Evolutionary conservation across 2,113 vertebrate species (phyloP).

Genomic region (human): GRCh38 chr13:53176501-53177000

Average conservation of each 20-base stretch:
- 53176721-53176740: neutral
- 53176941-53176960: neutral
- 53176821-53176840: slow-evolving; percentile 7
- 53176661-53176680: neutral
- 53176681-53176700: neutral
- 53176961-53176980: neutral
- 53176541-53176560: neutral
- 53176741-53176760: neutral
- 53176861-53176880: neutral
- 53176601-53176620: neutral
- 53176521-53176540: neutral
- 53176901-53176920: neutral
- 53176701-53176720: neutral
- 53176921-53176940: neutral
- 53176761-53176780: neutral
- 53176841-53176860: neutral
- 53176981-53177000: neutral
- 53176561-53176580: neutral
- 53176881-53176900: neutral
- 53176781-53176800: neutral
- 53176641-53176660: neutral
- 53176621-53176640: neutral
- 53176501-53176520: neutral
- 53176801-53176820: neutral
- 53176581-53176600: neutral